Percentiles rank a stretch among this genome's conserved stretches.
phyloP scores from a whole-genome alignment of 2,888 invertebrate genomes.

The Byasa hedistus region DNA sequence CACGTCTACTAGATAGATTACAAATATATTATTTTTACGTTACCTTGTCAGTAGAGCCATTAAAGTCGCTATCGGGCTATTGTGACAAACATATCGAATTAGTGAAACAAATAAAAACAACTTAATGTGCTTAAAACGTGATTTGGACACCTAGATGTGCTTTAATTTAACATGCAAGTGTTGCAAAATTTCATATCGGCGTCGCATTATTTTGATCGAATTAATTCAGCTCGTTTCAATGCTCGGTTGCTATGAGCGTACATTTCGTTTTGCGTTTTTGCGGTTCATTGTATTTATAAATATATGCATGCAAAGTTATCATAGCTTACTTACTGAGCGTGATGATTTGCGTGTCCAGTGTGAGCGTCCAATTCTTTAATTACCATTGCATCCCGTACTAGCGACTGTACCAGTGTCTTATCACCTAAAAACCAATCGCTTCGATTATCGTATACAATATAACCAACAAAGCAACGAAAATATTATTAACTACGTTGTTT shows the following conservation, averaged over 20 bases:
- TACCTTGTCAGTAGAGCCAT: constrained; percentile 97
- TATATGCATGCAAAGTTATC: constrained; percentile 48
- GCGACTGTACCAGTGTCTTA: constrained; percentile 92
- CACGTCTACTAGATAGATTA: constrained; percentile 53
- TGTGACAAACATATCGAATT: constrained; percentile 84
- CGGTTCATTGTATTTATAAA: constrained; percentile 34
- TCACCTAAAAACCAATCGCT: constrained; percentile 83
- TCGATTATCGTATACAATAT: neutral
- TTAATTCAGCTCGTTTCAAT: constrained; percentile 14
- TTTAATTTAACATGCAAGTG: constrained; percentile 31
- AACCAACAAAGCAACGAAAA: neutral
- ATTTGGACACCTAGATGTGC: constrained; percentile 34
- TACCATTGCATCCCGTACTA: constrained; percentile 94
- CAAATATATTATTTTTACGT: constrained; percentile 65
- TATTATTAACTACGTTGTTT: neutral
- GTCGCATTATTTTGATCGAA: neutral
- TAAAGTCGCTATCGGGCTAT: constrained; percentile 97
- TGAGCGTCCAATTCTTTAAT: constrained; percentile 90
- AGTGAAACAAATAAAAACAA: constrained; percentile 61
- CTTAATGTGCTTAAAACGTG: constrained; percentile 46
- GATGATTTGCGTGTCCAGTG: constrained; percentile 83
- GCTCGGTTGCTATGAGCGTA: constrained; percentile 9
- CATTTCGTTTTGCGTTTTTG: constrained; percentile 12
- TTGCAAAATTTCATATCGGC: constrained; percentile 17
- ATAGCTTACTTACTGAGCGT: constrained; percentile 86